Conservation (phyloP, 2,888 invertebrate species). For the Synanthedon formicaeformis region DNA sequence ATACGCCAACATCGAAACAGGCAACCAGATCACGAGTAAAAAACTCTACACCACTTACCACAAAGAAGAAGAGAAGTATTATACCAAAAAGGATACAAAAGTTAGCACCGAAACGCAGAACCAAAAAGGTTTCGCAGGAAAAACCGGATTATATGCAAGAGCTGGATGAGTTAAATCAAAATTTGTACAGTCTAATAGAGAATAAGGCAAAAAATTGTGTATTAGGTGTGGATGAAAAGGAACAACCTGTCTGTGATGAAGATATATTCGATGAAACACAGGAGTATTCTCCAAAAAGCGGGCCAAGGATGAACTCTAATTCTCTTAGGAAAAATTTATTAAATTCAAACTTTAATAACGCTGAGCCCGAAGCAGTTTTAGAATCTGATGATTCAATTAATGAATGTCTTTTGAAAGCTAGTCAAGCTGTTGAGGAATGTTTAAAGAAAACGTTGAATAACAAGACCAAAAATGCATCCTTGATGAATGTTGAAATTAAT, state of each 20-base stretch:
- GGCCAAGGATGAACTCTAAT: slow-evolving; percentile 28
- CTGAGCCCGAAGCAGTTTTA: slow-evolving; percentile 44
- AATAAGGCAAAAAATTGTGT: slow-evolving; percentile 22
- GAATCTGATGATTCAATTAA: slow-evolving; percentile 67
- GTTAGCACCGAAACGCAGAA: slow-evolving; percentile 37
- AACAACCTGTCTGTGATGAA: slow-evolving; percentile 45
- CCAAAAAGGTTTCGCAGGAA: slow-evolving; percentile 34
- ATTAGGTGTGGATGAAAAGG: slow-evolving; percentile 27
- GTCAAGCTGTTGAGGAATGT: slow-evolving; percentile 59
- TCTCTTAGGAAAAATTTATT: slow-evolving; percentile 55
- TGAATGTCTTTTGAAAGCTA: slow-evolving; percentile 58
- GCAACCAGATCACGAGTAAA: slow-evolving; percentile 26
- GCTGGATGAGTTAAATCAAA: slow-evolving; percentile 53
- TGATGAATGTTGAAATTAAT: slow-evolving; percentile 34
- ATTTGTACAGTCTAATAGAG: slow-evolving; percentile 43
- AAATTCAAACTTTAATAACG: slow-evolving; percentile 51
- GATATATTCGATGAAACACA: slow-evolving; percentile 47
- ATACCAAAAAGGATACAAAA: slow-evolving; percentile 39
- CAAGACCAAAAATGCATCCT: slow-evolving; percentile 10
- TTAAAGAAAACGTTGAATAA: slow-evolving; percentile 20
- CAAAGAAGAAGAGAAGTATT: slow-evolving; percentile 34
- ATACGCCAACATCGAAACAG: slow-evolving; percentile 55
- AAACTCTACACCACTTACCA: slow-evolving; percentile 52
- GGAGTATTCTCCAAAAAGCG: slow-evolving; percentile 48
- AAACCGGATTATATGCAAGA: slow-evolving; percentile 53